These are phyloP conservation scores for Eolophus roseicapilla DNA, from an alignment of 2,113 vertebrate genomes.

Conservation along the genomic window DNA sequence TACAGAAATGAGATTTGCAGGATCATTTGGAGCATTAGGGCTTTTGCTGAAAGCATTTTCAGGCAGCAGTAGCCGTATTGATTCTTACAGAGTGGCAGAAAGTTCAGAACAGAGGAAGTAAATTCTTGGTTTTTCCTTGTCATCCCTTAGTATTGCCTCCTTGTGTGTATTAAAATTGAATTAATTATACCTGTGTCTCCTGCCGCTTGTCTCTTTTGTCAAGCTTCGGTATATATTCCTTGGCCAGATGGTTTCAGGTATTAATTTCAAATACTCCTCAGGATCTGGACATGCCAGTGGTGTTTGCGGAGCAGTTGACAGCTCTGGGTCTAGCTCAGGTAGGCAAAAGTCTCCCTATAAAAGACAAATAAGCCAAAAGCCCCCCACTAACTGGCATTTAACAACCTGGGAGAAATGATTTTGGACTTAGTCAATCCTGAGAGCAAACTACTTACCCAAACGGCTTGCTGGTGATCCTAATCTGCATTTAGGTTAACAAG, in stretches of 20 bases:
- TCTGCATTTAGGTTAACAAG: background rate
- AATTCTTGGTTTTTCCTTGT: constrained; percentile 39
- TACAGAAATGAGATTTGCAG: constrained; percentile 71
- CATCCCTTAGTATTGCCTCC: background rate
- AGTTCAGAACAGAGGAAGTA: constrained; percentile 56
- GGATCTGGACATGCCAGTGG: background rate
- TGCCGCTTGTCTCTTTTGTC: background rate
- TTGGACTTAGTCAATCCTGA: background rate
- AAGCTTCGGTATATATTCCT: background rate
- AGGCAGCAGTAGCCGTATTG: constrained; percentile 45
- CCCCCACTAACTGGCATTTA: constrained; percentile 6
- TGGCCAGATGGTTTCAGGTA: constrained; percentile 57
- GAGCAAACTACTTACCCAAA: background rate
- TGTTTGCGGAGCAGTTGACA: constrained; percentile 25
- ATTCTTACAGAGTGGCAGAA: constrained; percentile 61
- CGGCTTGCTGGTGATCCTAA: background rate
- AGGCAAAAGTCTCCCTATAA: background rate
- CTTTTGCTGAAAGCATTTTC: constrained; percentile 66
- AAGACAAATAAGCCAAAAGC: background rate
- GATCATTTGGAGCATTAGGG: constrained; percentile 62
- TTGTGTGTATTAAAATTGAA: background rate
- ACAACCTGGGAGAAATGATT: constrained; percentile 11
- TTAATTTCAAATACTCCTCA: constrained; percentile 13
- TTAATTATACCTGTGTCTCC: constrained; percentile 27
- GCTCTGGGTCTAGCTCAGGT: background rate